Percentiles rank a stretch among this genome's conserved stretches.
Evolutionary conservation across 92 coral and sea anemone species (phyloP).

Genomic region (Phenganax marumi): DNA sequence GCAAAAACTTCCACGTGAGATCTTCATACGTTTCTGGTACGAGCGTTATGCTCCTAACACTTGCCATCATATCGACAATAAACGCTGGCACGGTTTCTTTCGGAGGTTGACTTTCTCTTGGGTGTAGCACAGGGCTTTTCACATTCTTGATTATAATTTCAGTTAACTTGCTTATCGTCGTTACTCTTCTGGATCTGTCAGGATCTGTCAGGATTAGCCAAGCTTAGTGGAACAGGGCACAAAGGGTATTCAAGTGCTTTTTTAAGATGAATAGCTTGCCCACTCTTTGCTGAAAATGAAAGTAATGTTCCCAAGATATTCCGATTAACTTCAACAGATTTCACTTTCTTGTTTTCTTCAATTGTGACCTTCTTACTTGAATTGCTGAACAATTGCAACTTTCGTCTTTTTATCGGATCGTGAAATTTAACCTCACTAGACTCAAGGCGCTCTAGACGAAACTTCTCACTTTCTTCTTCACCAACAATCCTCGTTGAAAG

Average conservation of each 20-base stretch:
- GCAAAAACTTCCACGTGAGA: slow-evolving; percentile 4
- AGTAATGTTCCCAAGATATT: slow-evolving; percentile 5
- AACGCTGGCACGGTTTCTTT: neutral
- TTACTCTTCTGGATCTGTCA: neutral
- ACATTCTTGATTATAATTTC: neutral
- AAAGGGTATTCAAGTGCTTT: neutral
- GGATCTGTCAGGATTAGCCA: slow-evolving; percentile 3
- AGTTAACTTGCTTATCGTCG: neutral
- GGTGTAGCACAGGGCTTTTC: neutral
- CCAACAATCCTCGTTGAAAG: slow-evolving; percentile 8
- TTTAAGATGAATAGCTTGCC: neutral
- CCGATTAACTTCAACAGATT: slow-evolving; percentile 4
- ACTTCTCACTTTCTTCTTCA: slow-evolving; percentile 7
- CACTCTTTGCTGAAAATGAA: slow-evolving; percentile 6
- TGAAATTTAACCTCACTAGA: neutral
- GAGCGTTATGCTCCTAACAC: neutral
- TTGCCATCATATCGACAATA: slow-evolving; percentile 5
- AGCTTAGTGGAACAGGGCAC: slow-evolving; percentile 1
- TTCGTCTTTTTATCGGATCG: neutral
- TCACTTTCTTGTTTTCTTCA: neutral
- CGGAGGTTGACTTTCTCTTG: neutral
- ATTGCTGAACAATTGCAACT: neutral
- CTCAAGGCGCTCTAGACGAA: slow-evolving; percentile 12
- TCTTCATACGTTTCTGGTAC: slow-evolving; percentile 8
- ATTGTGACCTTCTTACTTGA: neutral